Evolutionary conservation across 2,888 invertebrate genomes (phyloP), one percentile per base, ranked within the genome.

Genomic region (Seira ritae): DNA sequence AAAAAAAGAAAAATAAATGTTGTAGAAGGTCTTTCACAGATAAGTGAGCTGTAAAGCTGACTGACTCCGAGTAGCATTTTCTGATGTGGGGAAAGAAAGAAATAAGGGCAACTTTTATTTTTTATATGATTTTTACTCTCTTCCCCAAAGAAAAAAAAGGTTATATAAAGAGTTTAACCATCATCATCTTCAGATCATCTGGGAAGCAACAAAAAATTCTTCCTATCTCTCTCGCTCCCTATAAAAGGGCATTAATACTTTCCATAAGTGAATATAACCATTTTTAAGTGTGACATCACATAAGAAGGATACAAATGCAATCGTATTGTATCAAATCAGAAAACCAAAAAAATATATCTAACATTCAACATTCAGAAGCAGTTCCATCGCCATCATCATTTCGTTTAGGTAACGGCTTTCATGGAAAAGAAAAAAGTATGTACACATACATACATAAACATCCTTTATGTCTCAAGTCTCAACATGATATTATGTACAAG

Each of bases 21-120:
- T 75, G 81, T 81, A 81, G 81, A 81, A 82, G 81, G 81, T 82
- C 81, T 82, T 82, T 77, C 76, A 82, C 72, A 76, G 81, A 82
- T 82, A 82, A 82, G 81, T 82, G 81, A 82, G 81, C 81, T 82
- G 81, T 82, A 82, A 82, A 82, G 76, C 81, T 76, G 81, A 76
- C 79, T 79, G 79, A 42, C 42, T 42, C 60, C 17, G 74, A 66
- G 66, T 71, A 70, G 70, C 75, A n/a, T n/a, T n/a, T 75, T 67
- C 42, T 70, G 70, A 69, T 62, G 24, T 50, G 74, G 42, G 66
- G 68, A 23, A 37, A 77, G 17, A 69, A 65, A 66, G 71, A 60
- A 80, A 69, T 73, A 80, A 80, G 80, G 80, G 80, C 75, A 81
- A 75, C 75, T 81, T 81, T 8, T 80, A 80, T 80, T 80, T 42